Base-by-base conservation (phyloP, 2,888 invertebrate species). In the Mesorhabditis spiculigera region DNA sequence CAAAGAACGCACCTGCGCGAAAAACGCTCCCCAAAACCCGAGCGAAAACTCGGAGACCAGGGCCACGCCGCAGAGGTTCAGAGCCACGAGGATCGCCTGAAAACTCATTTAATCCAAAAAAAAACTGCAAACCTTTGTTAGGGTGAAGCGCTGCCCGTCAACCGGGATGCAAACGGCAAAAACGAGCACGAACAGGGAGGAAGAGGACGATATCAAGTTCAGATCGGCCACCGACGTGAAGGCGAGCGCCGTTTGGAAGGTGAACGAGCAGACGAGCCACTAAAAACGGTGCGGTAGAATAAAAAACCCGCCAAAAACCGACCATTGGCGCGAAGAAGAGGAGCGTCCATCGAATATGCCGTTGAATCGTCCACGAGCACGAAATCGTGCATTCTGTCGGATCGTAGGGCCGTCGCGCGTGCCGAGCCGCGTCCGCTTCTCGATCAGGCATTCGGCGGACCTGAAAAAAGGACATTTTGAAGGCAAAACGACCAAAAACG, bases 241-340 rank as follows among this genome's bases (percentile, higher is more conserved):
- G 68, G 91, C 90, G 75, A 95, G 88, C 67, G 95, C 93, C 85
- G 93, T 89, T 87, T 95, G 94, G 88, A 93, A 94, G 70, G 93
- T 90, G 86, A 94, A 94, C 88, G 94, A 95, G 71, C 94, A 94
- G 83, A 92, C 87, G 88, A 97, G 95, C 94, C 95, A 96, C 93
- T 95, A 88, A 67, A 90, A 90, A 81, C 8, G 28, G 28, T 28
- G 75, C 78, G 78, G 61, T 43, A 44, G 28, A 45, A 3, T 62
- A 58, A 13, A 28, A 50, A 50, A 13, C 58, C n/a, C 1, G 58
- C n/a, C 58, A 10, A 10, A 67, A 50, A 72, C 77, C 65, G 13
- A 83, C 83, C 77, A 83, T 68, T n/a, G 84, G 84, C 0, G 82
- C 82, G 65, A 84, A 81, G 71, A 80, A 78, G 72, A 84, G 74